phyloP scores from a whole-genome alignment of 2,888 invertebrate genomes.

The Ptycholaimellus sp. region DNA sequence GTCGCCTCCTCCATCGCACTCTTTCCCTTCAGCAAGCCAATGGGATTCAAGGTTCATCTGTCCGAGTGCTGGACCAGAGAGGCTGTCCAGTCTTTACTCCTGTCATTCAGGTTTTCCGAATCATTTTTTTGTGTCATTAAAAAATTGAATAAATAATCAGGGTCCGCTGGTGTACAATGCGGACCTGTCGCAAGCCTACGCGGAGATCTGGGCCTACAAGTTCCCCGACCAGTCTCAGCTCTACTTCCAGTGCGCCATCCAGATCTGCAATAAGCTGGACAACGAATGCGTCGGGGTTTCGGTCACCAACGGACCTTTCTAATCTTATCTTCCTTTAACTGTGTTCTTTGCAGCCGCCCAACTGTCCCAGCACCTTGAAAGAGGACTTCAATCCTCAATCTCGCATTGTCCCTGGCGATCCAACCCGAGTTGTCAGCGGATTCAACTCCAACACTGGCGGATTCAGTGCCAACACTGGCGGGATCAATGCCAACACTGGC shows the following conservation, averaged over 20 bases:
- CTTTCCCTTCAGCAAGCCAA: too few relatives aligned
- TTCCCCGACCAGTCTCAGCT: conserved; percentile 17
- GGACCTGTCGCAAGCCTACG: conserved; percentile 15
- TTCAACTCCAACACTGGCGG: not conserved
- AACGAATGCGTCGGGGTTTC: conserved; percentile 18
- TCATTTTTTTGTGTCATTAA: conserved; percentile 13
- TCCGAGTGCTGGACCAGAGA: conserved; percentile 11
- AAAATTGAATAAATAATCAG: too few relatives aligned
- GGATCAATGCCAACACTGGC: too few relatives aligned
- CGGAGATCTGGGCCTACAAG: conserved; percentile 16
- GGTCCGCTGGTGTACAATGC: conserved; percentile 14
- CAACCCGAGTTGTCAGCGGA: not conserved
- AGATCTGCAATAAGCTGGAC: conserved; percentile 17
- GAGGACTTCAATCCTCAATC: conserved; percentile 9
- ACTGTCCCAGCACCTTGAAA: conserved; percentile 9
- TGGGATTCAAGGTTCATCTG: too few relatives aligned
- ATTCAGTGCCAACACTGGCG: conserved; percentile 1
- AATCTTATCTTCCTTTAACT: not conserved
- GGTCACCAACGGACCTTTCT: conserved; percentile 7
- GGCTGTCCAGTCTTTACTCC: conserved; percentile 7
- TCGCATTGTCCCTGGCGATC: too few relatives aligned
- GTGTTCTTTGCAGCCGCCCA: conserved; percentile 11
- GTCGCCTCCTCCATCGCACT: too few relatives aligned
- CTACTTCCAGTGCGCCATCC: conserved; percentile 19
- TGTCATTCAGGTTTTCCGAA: conserved; percentile 12